phyloP scores from a whole-genome alignment of 2,797 vertebrate genomes.

The Dryobates pubescens region DNA sequence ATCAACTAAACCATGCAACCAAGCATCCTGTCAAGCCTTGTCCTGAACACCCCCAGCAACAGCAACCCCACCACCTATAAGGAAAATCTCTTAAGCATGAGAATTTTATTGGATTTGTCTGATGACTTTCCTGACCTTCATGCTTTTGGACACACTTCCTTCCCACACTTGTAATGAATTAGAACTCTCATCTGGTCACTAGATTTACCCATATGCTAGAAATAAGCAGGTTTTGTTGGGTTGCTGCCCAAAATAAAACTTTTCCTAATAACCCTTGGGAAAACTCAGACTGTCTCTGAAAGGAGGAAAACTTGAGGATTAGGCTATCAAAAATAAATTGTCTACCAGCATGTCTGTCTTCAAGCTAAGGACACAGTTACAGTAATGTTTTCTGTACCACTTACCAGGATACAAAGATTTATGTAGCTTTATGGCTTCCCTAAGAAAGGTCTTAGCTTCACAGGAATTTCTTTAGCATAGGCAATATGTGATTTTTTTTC shows the following conservation, averaged over 20 bases:
- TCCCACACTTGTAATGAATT: not conserved
- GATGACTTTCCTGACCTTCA: fast-evolving
- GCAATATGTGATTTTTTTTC: not conserved
- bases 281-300: not conserved
- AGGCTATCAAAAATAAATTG: not conserved
- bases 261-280: not conserved
- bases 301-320: not conserved
- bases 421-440: not conserved
- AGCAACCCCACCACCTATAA: no score
- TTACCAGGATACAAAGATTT: not conserved
- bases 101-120: not conserved
- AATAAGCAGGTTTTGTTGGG: not conserved
- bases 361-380: not conserved
- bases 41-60: no score
- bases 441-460: not conserved
- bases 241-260: not conserved
- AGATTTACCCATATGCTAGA: not conserved
- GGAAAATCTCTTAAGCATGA: not conserved
- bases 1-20: no score
- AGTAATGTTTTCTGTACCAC: not conserved
- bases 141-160: not conserved
- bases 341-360: not conserved
- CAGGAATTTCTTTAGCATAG: not conserved
- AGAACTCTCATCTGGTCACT: not conserved
- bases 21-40: no score